phyloP scores from a whole-genome alignment of 2,888 invertebrate species.

The Plutella xylostella region DNA sequence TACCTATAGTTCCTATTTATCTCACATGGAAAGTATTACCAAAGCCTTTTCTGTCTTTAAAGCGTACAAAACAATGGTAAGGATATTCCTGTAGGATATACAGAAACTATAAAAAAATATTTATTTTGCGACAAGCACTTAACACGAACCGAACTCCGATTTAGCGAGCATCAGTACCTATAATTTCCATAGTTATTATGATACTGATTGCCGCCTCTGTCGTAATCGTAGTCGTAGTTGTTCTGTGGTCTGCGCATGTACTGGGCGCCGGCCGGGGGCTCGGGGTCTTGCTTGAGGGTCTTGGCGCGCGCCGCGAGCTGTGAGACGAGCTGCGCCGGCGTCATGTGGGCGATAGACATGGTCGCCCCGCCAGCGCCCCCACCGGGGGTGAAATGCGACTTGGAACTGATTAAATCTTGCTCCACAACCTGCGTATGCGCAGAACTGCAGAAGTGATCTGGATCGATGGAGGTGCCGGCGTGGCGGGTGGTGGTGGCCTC shows the following conservation, averaged over 20 bases:
- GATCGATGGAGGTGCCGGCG: constrained; percentile 32
- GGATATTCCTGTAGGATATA: no score
- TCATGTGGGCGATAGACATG: constrained; percentile 56
- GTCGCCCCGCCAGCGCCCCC: constrained; percentile 42
- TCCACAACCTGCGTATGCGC: constrained; percentile 58
- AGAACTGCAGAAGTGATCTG: constrained; percentile 35
- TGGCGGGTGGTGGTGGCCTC: constrained; percentile 33
- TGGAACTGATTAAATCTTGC: constrained; percentile 49
- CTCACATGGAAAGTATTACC: no score
- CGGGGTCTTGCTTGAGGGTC: constrained; percentile 31
- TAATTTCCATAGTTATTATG: constrained; percentile 27
- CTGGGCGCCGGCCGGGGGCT: not conserved
- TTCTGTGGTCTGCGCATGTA: constrained; percentile 8
- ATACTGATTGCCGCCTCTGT: not conserved
- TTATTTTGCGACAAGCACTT: no score
- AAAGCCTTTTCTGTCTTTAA: no score
- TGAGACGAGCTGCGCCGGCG: constrained; percentile 58
- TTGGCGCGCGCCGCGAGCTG: constrained; percentile 59
- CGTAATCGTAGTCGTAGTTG: constrained; percentile 16
- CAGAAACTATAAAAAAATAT: no score
- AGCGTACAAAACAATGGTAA: no score
- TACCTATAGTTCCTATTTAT: no score
- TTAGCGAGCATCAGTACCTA: no score
- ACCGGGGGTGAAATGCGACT: constrained; percentile 47
- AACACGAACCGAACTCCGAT: no score